A percentile compares a stretch with the other conserved stretches of the same genome.
Conservation (phyloP, 2,888 invertebrate species). For the Philereme transversata region DNA sequence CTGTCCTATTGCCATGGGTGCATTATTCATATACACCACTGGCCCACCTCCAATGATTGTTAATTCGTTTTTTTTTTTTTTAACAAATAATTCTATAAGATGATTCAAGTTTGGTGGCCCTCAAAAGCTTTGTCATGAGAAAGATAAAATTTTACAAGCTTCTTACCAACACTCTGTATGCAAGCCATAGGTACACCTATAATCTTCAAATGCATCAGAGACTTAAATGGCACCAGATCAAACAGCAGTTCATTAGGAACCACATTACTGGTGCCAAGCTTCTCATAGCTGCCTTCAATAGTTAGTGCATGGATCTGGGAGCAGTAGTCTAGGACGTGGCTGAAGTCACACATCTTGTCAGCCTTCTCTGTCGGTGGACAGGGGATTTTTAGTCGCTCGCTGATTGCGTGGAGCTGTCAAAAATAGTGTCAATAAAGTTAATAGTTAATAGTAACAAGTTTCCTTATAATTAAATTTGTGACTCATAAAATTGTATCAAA, state of each 20-base stretch:
- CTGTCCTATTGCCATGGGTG: no score
- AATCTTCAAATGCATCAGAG: conserved; percentile 88
- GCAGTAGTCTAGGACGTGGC: conserved; percentile 95
- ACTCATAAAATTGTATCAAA: no score
- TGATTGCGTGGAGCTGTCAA: conserved; percentile 93
- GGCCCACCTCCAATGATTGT: no score
- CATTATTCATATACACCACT: no score
- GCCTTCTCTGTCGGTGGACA: conserved; percentile 91
- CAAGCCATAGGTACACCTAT: conserved; percentile 87
- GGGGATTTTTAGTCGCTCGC: conserved; percentile 93
- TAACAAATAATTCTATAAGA: no score
- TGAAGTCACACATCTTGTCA: conserved; percentile 93
- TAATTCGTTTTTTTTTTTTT: no score
- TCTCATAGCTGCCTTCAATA: conserved; percentile 87
- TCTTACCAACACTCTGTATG: conserved; percentile 85
- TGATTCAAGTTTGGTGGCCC: no score
- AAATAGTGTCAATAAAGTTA: conserved; percentile 4
- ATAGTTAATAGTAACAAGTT: no score
- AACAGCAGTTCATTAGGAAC: conserved; percentile 90
- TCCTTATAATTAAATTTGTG: no score
- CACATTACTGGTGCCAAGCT: conserved; percentile 93
- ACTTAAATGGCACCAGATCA: conserved; percentile 93
- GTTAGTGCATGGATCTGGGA: conserved; percentile 88
- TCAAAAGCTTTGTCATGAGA: no score
- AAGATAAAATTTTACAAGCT: not conserved